phyloP scores from a whole-genome alignment of 2,113 vertebrate genomes.

The Pterocles gutturalis region DNA sequence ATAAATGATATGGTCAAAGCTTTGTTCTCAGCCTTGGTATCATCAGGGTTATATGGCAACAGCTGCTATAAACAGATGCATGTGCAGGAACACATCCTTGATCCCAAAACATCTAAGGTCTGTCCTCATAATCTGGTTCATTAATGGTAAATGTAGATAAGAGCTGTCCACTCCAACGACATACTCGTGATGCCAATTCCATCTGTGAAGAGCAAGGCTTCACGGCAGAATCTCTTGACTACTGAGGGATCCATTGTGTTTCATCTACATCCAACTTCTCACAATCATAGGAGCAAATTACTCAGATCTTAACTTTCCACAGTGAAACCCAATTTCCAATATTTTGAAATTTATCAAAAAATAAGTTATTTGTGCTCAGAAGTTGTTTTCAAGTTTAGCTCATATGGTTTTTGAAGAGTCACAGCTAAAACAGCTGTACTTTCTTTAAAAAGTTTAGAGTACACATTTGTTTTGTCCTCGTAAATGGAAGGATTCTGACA shows the following conservation, averaged over 20 bases:
- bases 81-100: neutral
- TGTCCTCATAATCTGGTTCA: rapidly evolving
- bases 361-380: neutral
- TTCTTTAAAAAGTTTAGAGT: neutral
- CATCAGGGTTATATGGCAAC: neutral
- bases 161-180: neutral
- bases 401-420: neutral
- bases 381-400: neutral
- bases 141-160: neutral
- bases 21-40: neutral
- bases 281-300: neutral
- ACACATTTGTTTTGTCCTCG: neutral
- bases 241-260: neutral
- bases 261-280: neutral
- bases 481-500: neutral
- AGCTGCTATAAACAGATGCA: neutral
- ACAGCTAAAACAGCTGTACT: neutral
- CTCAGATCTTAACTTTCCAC: neutral
- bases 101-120: neutral
- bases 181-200: neutral
- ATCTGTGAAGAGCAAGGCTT: neutral
- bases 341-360: neutral
- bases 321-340: neutral
- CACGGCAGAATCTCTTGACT: neutral
- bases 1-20: neutral